Base-by-base conservation (phyloP, 1,140 invertebrate species). In the Zophobas atratus region DNA sequence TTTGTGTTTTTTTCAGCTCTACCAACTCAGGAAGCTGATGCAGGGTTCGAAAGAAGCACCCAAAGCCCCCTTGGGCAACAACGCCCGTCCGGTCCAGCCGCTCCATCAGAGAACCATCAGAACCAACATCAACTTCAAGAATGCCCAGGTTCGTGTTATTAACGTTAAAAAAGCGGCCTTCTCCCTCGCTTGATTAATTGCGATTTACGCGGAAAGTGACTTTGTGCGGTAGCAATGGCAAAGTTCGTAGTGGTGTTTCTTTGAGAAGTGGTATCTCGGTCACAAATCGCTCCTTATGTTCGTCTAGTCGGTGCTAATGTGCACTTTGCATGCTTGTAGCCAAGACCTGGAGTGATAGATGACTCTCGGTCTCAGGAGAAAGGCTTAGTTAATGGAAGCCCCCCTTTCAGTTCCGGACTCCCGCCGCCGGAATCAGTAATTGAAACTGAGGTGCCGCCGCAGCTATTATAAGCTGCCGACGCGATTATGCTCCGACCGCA, bases 91-190 rank as follows among this genome's bases (percentile, higher is more conserved):
- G 8, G 89, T 96, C 35, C 96, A 98, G 88, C 92, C 92, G 70
- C 90, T 98, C 75, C 93, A 99, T 87, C 94, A 97, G 85, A 92
- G 98, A 84, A 96, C 96, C 49, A 92, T 99, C 79, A 91, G 98
- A 84, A 99, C 98, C 76, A 99, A 99, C 86, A 99, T 99, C 85
- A 97, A 99, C 89, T 97, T 98, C 88, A 81, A 71, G 81, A 84
- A 82, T 63, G 76, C 77, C 53, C 77, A 82, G 80, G 83, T 84
- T 77, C 80, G 83, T 76, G 49, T 33, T 34, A 20, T 20, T 20
- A 20, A 51, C 49, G 4, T 51, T 6, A 51, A 51, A 51, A 51
- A 51, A 51, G 4, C 8, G 20, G 8, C 49, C 20, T 20, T 20
- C 63, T 32, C 74, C 63, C 39, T 70, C 5, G 2, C 46, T 76